Base-by-base conservation (phyloP, 1,140 invertebrate genomes). In the Trichonephila clavipes region DNA sequence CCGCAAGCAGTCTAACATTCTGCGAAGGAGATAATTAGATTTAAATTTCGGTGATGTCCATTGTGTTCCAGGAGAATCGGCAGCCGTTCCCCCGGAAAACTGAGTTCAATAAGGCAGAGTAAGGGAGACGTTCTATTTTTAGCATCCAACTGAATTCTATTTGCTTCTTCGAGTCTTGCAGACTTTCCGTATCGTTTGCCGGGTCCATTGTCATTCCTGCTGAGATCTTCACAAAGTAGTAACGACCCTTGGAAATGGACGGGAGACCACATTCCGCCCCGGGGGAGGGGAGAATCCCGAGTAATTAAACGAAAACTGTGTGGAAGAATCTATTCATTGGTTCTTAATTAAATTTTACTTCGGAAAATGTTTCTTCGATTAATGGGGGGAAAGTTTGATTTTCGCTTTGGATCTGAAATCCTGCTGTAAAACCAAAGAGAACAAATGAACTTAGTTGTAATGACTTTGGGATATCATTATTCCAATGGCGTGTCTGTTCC, bases 151-250 rank as follows among this genome's bases (percentile, higher is more conserved):
- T n/a, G 62, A 12, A 69, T 66, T 88, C 64, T 44, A 64, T 88
- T 88, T 88, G 87, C 44, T 88, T 34, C 85, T 12, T 51, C 51
- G 24, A 24, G 61, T 88, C 86, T 64, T 88, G 44, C 64, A 69
- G 51, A 64, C 64, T 28, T 64, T 69, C 40, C 40, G 87, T 72
- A 88, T 88, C 61, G 61, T 64, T 64, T n/a, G 10, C 34, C 24
- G 1, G 28, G 58, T 87, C 85, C 85, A 87, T 87, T 87, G 85
- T 59, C 58, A 87, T 87, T 87, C 85, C 85, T 61, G 28, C 59
- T 62, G 85, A 87, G 51, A 87, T 87, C 85, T 64, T 87, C 85
- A 87, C 85, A 87, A 87, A 87, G 85, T 87, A 64, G 85, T 87
- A 62, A 87, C 85, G 59, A 61, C 85, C 59, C 85, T n/a, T 19